Evolutionary conservation across 2,888 invertebrate species (phyloP).

Genomic region (Tetrapedia diversipes): DNA sequence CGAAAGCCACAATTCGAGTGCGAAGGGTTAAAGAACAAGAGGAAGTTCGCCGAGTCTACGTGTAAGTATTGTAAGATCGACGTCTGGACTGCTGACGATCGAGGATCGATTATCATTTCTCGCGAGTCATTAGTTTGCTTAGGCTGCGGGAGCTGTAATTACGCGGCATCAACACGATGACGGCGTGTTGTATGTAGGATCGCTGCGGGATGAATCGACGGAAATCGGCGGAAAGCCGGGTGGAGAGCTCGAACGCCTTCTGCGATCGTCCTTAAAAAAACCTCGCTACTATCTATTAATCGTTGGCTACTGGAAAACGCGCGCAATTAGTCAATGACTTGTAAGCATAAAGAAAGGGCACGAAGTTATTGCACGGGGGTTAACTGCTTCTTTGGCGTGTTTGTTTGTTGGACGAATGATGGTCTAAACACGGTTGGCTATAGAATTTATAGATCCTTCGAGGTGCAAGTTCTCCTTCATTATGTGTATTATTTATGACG

Average conservation of each 20-base stretch:
- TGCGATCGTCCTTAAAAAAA: too few species aligned
- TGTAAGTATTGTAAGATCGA: too few species aligned
- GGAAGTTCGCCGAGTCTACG: too few species aligned
- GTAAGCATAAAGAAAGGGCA: too few species aligned
- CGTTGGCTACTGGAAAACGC: slow-evolving; percentile 57
- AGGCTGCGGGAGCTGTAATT: slow-evolving; percentile 65
- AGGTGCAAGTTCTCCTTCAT: not conserved
- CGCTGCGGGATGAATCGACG: slow-evolving; percentile 61
- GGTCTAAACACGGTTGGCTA: not conserved
- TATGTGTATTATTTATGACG: not conserved
- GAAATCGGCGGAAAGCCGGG: slow-evolving; percentile 66
- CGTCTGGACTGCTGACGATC: not conserved
- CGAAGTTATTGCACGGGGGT: slow-evolving; percentile 28
- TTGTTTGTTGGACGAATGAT: slow-evolving; percentile 9
- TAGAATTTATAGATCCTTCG: not conserved
- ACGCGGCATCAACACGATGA: slow-evolving; percentile 62
- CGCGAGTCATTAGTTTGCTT: slow-evolving; percentile 62
- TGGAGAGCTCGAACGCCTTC: slow-evolving; percentile 52
- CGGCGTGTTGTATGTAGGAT: slow-evolving; percentile 30
- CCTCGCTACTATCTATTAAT: slow-evolving; percentile 57
- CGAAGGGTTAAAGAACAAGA: too few species aligned
- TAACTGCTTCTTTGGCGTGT: slow-evolving; percentile 25
- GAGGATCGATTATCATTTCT: slow-evolving; percentile 55
- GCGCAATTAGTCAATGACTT: slow-evolving; percentile 60
- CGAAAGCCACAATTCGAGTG: too few species aligned